Evolutionary conservation across 2,113 vertebrate species (phyloP).

Genomic region (Corydoras sp.): DNA sequence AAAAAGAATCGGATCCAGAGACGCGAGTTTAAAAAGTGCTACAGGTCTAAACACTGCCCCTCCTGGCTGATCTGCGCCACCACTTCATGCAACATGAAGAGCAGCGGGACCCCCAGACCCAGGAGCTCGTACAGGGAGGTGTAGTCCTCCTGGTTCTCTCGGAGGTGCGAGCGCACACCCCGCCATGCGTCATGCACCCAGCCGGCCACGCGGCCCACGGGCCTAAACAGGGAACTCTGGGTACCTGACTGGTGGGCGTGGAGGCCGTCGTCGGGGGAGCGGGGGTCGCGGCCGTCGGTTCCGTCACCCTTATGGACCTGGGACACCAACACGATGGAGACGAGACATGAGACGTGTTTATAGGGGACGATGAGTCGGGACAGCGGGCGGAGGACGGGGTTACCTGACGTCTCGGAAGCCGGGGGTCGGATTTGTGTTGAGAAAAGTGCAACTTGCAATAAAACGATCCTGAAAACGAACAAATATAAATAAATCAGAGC

Average conservation of each 20-base stretch:
- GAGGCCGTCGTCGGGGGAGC: constrained; percentile 53
- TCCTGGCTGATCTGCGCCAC: constrained; percentile 78
- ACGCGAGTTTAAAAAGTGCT: too few relatives aligned
- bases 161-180: constrained; percentile 70
- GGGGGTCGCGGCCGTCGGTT: constrained; percentile 54
- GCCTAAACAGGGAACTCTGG: constrained; percentile 81
- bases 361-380: too few relatives aligned
- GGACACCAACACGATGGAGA: background rate
- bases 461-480: constrained; percentile 76
- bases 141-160: constrained; percentile 81
- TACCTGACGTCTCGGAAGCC: constrained; percentile 56
- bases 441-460: constrained; percentile 91
- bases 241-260: constrained; percentile 84
- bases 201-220: constrained; percentile 68
- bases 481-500: background rate
- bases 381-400: background rate
- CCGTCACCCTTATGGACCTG: constrained; percentile 35
- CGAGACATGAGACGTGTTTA: too few relatives aligned
- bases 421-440: constrained; percentile 67
- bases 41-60: constrained; percentile 59
- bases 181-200: constrained; percentile 71
- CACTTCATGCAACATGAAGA: constrained; percentile 79
- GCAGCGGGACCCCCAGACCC: constrained; percentile 81
- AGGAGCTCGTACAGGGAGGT: constrained; percentile 84
- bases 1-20: too few relatives aligned